These are phyloP conservation scores for Megaptera novaeangliae DNA, from an alignment of 2,113 vertebrate genomes.

Conservation along the genomic window DNA sequence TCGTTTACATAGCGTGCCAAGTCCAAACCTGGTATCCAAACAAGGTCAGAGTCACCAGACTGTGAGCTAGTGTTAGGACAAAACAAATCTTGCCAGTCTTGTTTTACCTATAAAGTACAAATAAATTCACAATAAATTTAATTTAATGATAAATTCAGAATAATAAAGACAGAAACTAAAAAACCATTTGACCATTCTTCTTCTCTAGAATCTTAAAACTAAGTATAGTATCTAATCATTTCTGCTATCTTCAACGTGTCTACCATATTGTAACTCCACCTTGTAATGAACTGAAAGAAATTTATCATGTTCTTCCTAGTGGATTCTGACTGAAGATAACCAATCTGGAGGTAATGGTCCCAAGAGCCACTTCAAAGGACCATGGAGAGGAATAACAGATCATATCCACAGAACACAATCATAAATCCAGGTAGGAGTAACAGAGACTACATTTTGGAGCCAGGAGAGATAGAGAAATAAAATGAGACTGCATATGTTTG, in stretches of 20 bases:
- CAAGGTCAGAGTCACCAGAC: background rate
- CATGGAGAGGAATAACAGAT: background rate
- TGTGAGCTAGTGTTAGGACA: background rate
- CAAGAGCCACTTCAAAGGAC: background rate
- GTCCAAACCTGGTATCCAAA: background rate
- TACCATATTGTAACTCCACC: background rate
- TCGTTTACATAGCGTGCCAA: background rate
- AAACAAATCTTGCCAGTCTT: background rate
- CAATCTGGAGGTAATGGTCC: background rate
- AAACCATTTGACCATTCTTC: background rate
- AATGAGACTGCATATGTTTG: background rate
- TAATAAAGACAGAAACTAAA: background rate
- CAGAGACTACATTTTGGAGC: background rate
- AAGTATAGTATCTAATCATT: background rate
- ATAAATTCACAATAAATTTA: background rate
- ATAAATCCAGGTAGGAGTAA: background rate
- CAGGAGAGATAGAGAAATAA: background rate
- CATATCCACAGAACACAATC: background rate
- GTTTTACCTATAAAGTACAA: background rate
- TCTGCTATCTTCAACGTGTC: background rate
- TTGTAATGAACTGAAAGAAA: background rate
- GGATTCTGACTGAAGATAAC: background rate
- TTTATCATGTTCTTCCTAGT: background rate
- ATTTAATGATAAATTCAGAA: background rate
- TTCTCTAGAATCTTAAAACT: background rate